Evolutionary conservation across 2,888 invertebrate species (phyloP), one percentile per base, ranked within the genome.

Genomic region (Steinernema carpocapsae): DNA sequence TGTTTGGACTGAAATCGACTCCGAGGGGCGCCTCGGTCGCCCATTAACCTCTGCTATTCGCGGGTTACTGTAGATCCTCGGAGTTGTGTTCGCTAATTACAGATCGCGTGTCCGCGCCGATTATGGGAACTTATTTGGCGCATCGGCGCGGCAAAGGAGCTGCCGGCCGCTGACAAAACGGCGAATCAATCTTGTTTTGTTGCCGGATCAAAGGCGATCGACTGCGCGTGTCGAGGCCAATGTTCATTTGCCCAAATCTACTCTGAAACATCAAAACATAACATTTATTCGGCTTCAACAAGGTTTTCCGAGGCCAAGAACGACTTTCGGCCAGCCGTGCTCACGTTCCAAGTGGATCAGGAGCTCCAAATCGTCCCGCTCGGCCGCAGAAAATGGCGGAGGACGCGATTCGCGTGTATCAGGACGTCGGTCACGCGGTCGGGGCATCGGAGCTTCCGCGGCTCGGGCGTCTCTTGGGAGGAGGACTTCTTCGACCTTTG

Each of bases 61-160:
- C 43, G 43, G 14, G 7, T 43, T 43, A 12, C 43, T 43, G 43
- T 14, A n/a, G n/a, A n/a, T n/a, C 43, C 10, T 7, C 43, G 43
- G 43, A 43, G 43, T 12, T 14, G 43, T 12, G 43, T 14, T 7
- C 43, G 43, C 10, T 43, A 43, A 43, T 43, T 43, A 43, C 10
- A 43, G 43, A 43, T 7, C 10, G 14, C 7, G 7, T 43, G 43
- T 14, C 12, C 12, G 51, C 56, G 56, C 24, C 56, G 56, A 51
- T 51, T 24, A 19, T 56, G 56, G 24, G 26, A 56, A 56, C 56
- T 56, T 56, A 56, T 56, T 56, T 56, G 56, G 56, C 56, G 56
- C 56, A 56, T 24, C 56, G 24, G 7, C 26, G 26, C 22, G 2
- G 6, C 10, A 6, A 10, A 26, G 26, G 24, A 26, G 56, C 56